Percentiles rank a stretch among this genome's conserved stretches.
phyloP scores from a whole-genome alignment of 2,113 vertebrate species.

The Notothenia rossii region DNA sequence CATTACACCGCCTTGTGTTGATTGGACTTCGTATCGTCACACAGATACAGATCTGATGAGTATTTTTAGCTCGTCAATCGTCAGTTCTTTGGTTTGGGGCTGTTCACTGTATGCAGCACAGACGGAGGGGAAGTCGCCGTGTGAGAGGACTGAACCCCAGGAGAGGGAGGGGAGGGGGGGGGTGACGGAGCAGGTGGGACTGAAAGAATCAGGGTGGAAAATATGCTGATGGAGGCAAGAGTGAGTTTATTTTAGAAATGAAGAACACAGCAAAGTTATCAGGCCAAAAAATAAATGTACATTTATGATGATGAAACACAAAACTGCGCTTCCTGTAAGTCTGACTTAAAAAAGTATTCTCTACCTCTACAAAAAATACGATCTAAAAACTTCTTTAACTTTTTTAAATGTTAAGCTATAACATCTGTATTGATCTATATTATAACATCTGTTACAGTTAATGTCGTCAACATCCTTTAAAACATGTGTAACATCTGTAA shows the following conservation, averaged over 20 bases:
- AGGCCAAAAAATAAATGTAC: background rate
- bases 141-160: background rate
- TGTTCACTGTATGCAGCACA: constrained; percentile 6
- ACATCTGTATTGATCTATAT: no score
- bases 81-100: constrained; percentile 25
- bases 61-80: constrained; percentile 30
- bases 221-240: constrained; percentile 5
- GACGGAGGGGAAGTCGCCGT: background rate
- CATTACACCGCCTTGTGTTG: background rate
- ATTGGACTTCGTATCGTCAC: background rate
- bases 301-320: background rate
- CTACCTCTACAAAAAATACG: no score
- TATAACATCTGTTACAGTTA: no score
- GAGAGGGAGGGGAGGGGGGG: background rate
- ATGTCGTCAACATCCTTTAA: no score
- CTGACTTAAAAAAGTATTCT: no score
- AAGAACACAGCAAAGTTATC: background rate
- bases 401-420: no score
- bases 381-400: no score
- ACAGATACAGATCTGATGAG: background rate
- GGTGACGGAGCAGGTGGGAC: background rate
- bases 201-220: constrained; percentile 7
- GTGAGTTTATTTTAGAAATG: background rate
- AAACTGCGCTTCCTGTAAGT: no score
- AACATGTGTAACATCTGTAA: no score